Evolutionary conservation across 2,888 invertebrate species (phyloP).

Genomic region (Stictocephala bisonia): DNA sequence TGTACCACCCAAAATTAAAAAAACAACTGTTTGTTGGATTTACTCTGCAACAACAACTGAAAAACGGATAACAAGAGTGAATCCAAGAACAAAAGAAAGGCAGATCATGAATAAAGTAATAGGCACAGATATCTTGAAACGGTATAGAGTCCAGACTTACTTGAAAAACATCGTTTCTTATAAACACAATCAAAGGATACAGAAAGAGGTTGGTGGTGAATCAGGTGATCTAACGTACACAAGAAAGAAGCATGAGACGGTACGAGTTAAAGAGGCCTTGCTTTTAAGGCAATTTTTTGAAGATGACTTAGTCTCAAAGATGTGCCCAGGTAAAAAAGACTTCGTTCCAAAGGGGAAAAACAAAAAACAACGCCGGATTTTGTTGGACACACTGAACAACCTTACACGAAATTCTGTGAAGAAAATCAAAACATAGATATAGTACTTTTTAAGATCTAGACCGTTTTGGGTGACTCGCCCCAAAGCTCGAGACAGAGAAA

Average conservation of each 20-base stretch:
- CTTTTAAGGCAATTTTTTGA: too few relatives aligned
- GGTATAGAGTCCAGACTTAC: conserved; percentile 7
- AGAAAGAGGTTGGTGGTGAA: not conserved
- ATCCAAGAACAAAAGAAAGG: conserved; percentile 9
- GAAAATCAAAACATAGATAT: too few relatives aligned
- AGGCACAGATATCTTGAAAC: conserved; percentile 18
- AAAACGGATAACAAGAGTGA: not conserved
- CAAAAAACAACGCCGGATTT: too few relatives aligned
- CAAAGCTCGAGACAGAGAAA: too few relatives aligned
- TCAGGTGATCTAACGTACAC: conserved; percentile 6
- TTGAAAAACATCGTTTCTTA: not conserved
- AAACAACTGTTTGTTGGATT: conserved; percentile 18
- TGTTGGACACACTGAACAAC: too few relatives aligned
- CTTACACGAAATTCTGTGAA: too few relatives aligned
- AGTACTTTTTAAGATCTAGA: too few relatives aligned
- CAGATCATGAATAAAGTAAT: conserved; percentile 24
- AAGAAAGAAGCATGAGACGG: conserved; percentile 23
- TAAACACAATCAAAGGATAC: not conserved
- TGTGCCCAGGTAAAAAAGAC: too few relatives aligned
- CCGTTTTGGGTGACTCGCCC: too few relatives aligned
- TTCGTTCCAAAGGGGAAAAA: too few relatives aligned
- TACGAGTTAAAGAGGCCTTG: too few relatives aligned
- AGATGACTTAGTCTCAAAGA: too few relatives aligned
- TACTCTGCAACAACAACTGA: conserved; percentile 2
- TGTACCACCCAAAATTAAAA: conserved; percentile 21